A percentile compares a stretch with the other conserved stretches of the same genome.
These are phyloP conservation scores for Vespertilio murinus DNA, from an alignment of 2,797 vertebrate genomes.

Conservation along the genomic window DNA sequence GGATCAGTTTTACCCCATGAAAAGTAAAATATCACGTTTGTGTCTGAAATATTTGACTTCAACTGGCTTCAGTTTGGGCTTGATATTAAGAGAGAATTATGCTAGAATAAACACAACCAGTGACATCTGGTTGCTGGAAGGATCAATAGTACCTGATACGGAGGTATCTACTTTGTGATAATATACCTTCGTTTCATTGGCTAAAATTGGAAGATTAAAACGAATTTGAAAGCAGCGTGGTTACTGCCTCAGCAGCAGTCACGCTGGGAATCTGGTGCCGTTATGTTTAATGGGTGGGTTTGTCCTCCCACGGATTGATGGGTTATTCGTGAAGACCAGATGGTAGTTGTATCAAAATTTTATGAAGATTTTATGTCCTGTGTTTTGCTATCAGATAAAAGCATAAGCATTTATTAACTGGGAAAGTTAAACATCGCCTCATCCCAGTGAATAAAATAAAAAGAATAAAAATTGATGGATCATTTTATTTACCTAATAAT, in stretches of 20 bases:
- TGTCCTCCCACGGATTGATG: conserved; percentile 30
- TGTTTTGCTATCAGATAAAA: conserved; percentile 45
- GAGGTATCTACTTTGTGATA: conserved; percentile 22
- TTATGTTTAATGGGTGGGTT: background rate
- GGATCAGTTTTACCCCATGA: background rate
- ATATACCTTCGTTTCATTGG: conserved; percentile 12
- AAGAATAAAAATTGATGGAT: conserved; percentile 56
- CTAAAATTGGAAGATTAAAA: background rate
- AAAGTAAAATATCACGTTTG: conserved; percentile 40
- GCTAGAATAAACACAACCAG: conserved; percentile 43
- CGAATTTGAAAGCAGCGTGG: conserved; percentile 9
- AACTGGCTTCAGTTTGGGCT: conserved; percentile 34
- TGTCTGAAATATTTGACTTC: conserved; percentile 15
- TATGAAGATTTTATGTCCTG: conserved; percentile 61
- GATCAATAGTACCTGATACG: conserved; percentile 24
- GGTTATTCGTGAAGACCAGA: conserved; percentile 58
- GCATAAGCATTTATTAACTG: conserved; percentile 52
- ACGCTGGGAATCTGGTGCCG: background rate
- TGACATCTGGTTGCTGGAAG: conserved; percentile 49
- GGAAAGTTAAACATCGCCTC: conserved; percentile 12
- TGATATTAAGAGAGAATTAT: conserved; percentile 17
- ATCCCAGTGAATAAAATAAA: conserved; percentile 20
- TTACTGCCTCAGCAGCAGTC: conserved; percentile 25
- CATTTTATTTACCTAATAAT: conserved; percentile 61
- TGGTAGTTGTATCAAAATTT: conserved; percentile 49